Base-by-base conservation (phyloP, 2,888 invertebrate genomes). In the Archips crataeganus region DNA sequence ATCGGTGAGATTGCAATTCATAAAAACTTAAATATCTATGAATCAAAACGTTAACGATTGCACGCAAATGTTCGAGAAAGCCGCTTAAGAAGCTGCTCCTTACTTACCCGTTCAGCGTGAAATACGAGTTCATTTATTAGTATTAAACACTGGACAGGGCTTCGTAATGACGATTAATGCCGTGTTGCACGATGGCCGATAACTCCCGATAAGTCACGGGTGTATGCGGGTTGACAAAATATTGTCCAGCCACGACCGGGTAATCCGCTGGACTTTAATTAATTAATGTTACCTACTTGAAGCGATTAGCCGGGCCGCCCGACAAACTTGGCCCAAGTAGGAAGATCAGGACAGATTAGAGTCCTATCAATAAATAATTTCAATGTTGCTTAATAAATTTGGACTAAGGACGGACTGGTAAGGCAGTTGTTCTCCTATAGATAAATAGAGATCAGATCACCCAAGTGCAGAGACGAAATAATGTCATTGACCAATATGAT, bases 281-380 rank as follows among this genome's bases (percentile, higher is more conserved):
- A 91, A 92, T 92, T 86, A 88, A 89, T 87, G 89, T 91, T 89
- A 88, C 84, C 90, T 90, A 90, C 85, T 91, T 88, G 89, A 90
- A 89, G 83, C 87, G 90, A 92, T 92, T 92, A 91, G 84, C 82
- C 79, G 80, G 87, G 86, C 88, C 86, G 88, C 89, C 88, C 84
- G 82, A 32, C 82, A 49, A 64, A 60, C 69, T 73, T 51, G 64
- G 34, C 59, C 15, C 60, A 51, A 69, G 63, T 9, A 15, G 51
- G 61, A 69, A 64, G 74, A 74, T 74, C 70, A 70, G 13, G 42
- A 36, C 67, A 23, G 23, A 23, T 23, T 23, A 34, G 42, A 65
- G 45, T 64, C 51, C 69, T 54, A 36, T 74, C 64, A 60, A 70
- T 74, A 69, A 70, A 70, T 70, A 36, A 74, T 70, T 13, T 36